Base-by-base conservation (phyloP, 2,888 invertebrate species). In the Noctua janthe region DNA sequence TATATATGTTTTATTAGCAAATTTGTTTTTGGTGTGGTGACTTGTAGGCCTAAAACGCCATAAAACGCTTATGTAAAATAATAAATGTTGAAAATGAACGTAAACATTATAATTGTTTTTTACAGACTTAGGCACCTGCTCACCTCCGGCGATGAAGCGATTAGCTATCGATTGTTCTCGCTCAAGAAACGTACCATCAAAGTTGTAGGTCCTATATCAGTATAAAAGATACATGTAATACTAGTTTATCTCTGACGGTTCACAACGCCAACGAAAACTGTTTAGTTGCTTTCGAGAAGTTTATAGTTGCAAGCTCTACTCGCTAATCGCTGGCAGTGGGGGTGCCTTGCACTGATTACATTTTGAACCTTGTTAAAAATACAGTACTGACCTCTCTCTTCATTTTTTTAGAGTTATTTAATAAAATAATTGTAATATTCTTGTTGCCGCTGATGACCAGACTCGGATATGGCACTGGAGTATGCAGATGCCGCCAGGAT, bases 401-500 rank as follows among this genome's bases (percentile, higher is more conserved):
- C 5, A 39, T 35, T 66, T 20, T 39, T 66, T 66, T 20, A 11
- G 15, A 29, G 13, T 62, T 62, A 23, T 39, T 23, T 15, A n/a
- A 2, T 43, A 13, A 67, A 47, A 1, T 17, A 17, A 47, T n/a
- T 47, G 8, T 47, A 10, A 1, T 66, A 66, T 43, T 71, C 6
- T 74, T 62, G 47, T 76, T 67, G 17, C 0, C 8, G 39, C 47
- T 81, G 20, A 88, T 84, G 90, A 92, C 51, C 94, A 98, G 97
- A 97, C 98, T 43, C 97, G 98, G 91, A 97, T 98, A 78, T 97
- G 97, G 96, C 97, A 97, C 83, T 97, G 97, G 97, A 97, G 97
- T 80, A 91, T 92, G 84, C 97, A 94, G 88, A 95, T 95, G 91
- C 95, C 94, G 0, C 92, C 94, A 1, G 95, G 96, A 56, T 96